Evolutionary conservation across 2,797 vertebrate species (phyloP), one percentile per base, ranked within the genome.

Genomic region (Galago senegalensis): DNA sequence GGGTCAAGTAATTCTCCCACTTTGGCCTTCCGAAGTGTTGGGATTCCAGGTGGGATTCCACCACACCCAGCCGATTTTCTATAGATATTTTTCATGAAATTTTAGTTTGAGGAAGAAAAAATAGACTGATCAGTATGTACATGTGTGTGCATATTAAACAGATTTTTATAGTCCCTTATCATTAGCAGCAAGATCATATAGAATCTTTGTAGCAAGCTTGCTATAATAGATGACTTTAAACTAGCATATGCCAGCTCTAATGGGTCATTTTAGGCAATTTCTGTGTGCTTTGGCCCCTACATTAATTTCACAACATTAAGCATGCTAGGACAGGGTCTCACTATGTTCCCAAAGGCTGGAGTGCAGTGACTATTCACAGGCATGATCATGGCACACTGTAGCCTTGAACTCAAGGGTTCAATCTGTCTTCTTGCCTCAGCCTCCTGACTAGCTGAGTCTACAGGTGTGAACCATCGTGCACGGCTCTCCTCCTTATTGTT

Each of bases 231-330:
- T 70, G 46, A 49, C 27, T 86, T 27, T 86, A 81, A 80, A 56
- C 10, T 46, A 53, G n/a, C n/a, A 23, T 84, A 37, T 91, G 12
- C 17, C 3, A 46, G 53, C 29, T 75, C 61, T 0, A 1, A 72
- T 67, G 34, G 43, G 25, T 75, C 58, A 70, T 4, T 91, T 31
- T 85, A 67, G 58, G 29, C 56, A 77, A 40, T 80, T 90, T 92
- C 29, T 29, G 1, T 76, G 13, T 89, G 67, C 60, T 72, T 86
- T 92, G 31, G n/a, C 76, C 40, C 29, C 75, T 86, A 80, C 40
- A 40, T 84, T 87, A 73, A 86, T 93, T 91, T 84, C 27, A 87
- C 37, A 96, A 25, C 31, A 40, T 14, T 87, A 37, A 69, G 37
- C 91, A 61, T 63, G 53, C 61, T 34, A 83, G 40, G 49, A 75